Conservation (phyloP, 2,113 vertebrate genomes). For the Gallinago undulata region DNA sequence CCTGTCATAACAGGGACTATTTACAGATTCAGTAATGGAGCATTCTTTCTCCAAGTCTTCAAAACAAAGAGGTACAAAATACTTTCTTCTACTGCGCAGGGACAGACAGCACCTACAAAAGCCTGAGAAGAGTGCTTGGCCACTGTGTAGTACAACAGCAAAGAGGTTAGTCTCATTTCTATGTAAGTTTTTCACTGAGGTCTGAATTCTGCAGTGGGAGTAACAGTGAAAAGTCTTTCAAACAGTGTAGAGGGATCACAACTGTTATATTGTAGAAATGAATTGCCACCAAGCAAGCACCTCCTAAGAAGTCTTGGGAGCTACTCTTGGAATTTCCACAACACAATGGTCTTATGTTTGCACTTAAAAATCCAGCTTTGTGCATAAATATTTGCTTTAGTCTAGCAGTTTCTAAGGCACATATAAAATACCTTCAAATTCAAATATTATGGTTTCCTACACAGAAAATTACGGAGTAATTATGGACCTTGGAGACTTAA, state of each 20-base stretch:
- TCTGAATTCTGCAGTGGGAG: neutral
- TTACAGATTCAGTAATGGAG: neutral
- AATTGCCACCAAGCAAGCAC: neutral
- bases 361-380: neutral
- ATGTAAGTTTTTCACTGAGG: neutral
- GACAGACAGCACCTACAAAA: neutral
- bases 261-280: neutral
- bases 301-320: neutral
- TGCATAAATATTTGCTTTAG: neutral
- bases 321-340: neutral
- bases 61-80: neutral
- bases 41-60: neutral
- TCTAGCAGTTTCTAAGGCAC: neutral
- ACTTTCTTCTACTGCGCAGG: neutral
- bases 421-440: neutral
- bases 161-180: neutral
- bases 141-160: accelerated
- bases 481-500: neutral
- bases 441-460: neutral
- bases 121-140: neutral
- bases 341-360: neutral
- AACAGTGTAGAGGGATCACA: neutral
- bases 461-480: neutral
- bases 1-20: neutral
- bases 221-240: neutral